Evolutionary conservation across 2,888 invertebrate species (phyloP), one percentile per base, ranked within the genome.

Genomic region (Folsomia candida): DNA sequence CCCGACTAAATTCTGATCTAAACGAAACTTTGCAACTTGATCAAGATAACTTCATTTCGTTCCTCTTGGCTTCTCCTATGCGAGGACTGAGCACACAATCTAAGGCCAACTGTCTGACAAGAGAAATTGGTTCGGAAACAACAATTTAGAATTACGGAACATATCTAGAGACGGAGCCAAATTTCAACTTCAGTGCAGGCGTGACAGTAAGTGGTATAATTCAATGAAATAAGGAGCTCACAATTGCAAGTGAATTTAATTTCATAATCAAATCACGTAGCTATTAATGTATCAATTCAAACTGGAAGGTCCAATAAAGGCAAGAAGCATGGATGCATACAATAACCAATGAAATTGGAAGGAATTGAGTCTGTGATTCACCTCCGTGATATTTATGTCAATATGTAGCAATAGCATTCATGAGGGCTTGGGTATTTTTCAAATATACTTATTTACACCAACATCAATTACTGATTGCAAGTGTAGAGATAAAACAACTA

Each of bases 11-110:
- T 37, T 37, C 37, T 37, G 37, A 37, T 37, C 37, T 14, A 37
- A 37, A 14, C 37, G 4, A 4, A 37, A 37, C 37, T 37, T 37
- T 37, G 37, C 37, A 54, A 54, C 54, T 54, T 54, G 54, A 20
- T n/a, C 22, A 4, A 61, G 29, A 61, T 61, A 61, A 61, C 61
- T 61, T 61, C 61, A 61, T 61, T 61, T 61, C 11, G 26, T 59
- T 22, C 26, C 59, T 59, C 59, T 37, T 37, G 14, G 37, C 37
- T 37, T 37, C 37, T 37, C 37, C 37, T 37, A 9, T 9, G 37
- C 37, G 4, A 4, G 37, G 37, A 4, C 14, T 37, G 4, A 37
- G 37, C 37, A 37, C n/a, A n/a, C n/a, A 37, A 37, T 9, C 37
- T 37, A 37, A 37, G n/a, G 37, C 37, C 37, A 37, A 37, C 37